Percentiles rank a stretch among this genome's conserved stretches.
Evolutionary conservation across 2,888 invertebrate species (phyloP).

Genomic region (Zygaena filipendulae): DNA sequence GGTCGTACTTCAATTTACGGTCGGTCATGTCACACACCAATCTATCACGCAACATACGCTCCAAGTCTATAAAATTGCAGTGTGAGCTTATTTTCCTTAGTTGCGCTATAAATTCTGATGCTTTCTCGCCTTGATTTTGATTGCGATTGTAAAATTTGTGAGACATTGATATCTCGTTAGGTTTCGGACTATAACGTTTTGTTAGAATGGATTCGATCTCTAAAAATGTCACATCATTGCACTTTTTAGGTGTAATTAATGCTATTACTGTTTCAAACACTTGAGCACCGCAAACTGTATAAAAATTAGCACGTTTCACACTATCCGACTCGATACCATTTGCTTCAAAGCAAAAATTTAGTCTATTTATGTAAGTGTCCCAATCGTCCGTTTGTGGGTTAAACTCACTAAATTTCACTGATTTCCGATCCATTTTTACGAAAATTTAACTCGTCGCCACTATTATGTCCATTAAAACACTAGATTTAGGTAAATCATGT

Average conservation of each 20-base stretch:
- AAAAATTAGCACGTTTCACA: constrained; percentile 9
- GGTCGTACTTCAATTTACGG: too few species aligned
- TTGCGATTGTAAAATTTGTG: constrained; percentile 13
- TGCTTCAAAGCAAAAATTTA: constrained; percentile 12
- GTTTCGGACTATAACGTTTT: constrained; percentile 12
- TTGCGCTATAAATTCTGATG: constrained; percentile 9
- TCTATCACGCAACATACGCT: constrained; percentile 17
- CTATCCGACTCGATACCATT: constrained; percentile 7
- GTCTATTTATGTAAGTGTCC: constrained; percentile 12
- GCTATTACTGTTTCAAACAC: constrained; percentile 10
- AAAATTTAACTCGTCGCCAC: constrained; percentile 6
- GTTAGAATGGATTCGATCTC: constrained; percentile 6
- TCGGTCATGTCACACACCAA: constrained; percentile 17
- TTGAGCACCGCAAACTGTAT: constrained; percentile 10
- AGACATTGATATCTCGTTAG: constrained; percentile 14
- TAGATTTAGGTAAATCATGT: too few species aligned
- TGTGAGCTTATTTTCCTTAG: constrained; percentile 8
- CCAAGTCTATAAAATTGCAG: constrained; percentile 16
- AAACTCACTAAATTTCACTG: constrained; percentile 9
- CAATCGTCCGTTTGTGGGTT: constrained; percentile 9
- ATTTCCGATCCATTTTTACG: constrained; percentile 8
- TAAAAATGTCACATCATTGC: constrained; percentile 6
- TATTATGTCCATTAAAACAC: too few species aligned
- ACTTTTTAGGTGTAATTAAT: constrained; percentile 6
- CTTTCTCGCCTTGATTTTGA: constrained; percentile 8